Percentiles rank a stretch among this genome's conserved stretches.
Evolutionary conservation across 2,888 invertebrate species (phyloP).

Genomic region (Cataglyphis livida): DNA sequence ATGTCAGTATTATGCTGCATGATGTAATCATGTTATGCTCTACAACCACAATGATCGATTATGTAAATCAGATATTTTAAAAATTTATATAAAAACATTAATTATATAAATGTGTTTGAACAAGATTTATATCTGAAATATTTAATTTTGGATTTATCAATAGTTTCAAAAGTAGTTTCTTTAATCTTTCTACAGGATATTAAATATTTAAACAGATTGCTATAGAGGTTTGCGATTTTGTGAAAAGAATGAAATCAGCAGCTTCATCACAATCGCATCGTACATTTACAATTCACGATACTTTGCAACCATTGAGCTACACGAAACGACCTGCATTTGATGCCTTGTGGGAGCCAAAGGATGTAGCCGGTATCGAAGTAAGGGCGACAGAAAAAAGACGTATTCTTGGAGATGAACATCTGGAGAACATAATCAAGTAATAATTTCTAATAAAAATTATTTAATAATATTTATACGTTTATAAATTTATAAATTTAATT

Average conservation of each 20-base stretch:
- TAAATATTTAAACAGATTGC: background rate
- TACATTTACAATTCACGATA: background rate
- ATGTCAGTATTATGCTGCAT: background rate
- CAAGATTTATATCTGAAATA: background rate
- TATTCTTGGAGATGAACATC: slow-evolving; percentile 29
- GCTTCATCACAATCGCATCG: background rate
- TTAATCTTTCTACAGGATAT: background rate
- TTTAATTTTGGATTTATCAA: background rate
- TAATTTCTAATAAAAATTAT: background rate
- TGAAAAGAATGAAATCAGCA: background rate
- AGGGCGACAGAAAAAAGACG: slow-evolving; percentile 3
- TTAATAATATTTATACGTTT: background rate
- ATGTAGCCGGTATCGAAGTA: background rate
- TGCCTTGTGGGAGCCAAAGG: background rate
- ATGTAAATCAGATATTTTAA: background rate
- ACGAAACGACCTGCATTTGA: slow-evolving; percentile 8
- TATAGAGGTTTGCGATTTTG: background rate
- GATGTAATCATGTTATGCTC: background rate
- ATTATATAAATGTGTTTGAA: background rate
- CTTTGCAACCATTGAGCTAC: background rate
- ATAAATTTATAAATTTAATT: background rate
- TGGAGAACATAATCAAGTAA: slow-evolving; percentile 25
- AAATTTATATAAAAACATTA: background rate
- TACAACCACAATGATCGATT: background rate
- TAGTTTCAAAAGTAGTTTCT: background rate